Evolutionary conservation across 2,797 vertebrate genomes (phyloP), one percentile per base, ranked within the genome.

Genomic region (Babyrousa celebensis): DNA sequence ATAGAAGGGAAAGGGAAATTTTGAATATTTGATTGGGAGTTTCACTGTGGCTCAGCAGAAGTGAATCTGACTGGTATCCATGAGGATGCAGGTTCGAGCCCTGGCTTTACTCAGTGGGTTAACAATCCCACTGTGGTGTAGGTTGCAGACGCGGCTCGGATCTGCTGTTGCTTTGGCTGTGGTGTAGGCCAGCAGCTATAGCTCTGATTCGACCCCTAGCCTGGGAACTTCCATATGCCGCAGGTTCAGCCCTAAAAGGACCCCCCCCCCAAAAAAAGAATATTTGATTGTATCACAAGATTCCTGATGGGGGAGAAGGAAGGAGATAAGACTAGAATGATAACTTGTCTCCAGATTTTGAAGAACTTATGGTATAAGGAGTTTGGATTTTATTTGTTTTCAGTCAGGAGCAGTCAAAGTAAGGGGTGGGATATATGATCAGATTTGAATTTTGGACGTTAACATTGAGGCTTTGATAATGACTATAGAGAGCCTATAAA

Each of bases 361-460:
- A 90, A 95, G 68, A 83, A 54, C 12, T 63, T 23, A 27, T 96
- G 75, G 29, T 85, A 40, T 3, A 68, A 75, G 62, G n/a, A 95
- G 20, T 82, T 89, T 68, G 52, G 2, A 36, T 82, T 94, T 96
- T 54, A 70, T 93, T 94, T 9, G 5, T 86, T 96, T 94, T 96
- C 8, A 74, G 43, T 94, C 71, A 91, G 79, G 12, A 82, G 18
- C 40, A 89, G 3, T 74, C n/a, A 87, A 11, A 83, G 32, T 70
- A 97, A 89, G 20, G 27, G 18, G 20, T 83, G 12, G 4, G 36
- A 56, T 91, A 88, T 71, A 56, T 85, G 36, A 43, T 90, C 58
- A 74, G 18, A 74, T 52, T 10, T 88, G 74, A 91, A 56, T 83
- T 93, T 96, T 79, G 85, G 67, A 90, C 80, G 85, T 85, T 82